Percentiles rank a stretch among this genome's conserved stretches.
Conservation (phyloP, 1,140 invertebrate genomes). For the Littorina saxatilis region DNA sequence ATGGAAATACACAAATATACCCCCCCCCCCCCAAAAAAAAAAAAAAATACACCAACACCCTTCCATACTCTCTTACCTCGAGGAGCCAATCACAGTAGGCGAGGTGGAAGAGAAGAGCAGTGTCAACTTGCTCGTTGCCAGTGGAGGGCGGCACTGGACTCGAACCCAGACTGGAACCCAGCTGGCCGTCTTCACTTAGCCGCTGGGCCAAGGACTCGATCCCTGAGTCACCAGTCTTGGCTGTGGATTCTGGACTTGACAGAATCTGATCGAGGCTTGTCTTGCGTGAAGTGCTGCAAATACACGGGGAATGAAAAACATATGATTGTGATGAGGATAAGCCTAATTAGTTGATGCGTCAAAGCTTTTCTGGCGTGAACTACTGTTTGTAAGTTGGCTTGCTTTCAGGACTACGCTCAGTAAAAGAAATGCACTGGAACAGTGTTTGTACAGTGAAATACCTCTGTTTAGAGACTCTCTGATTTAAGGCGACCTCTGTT, state of each 20-base stretch:
- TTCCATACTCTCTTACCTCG: slow-evolving; percentile 67
- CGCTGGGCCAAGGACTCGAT: slow-evolving; percentile 74
- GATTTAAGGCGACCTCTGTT: too few species aligned
- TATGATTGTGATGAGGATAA: too few species aligned
- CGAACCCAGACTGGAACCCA: slow-evolving; percentile 68
- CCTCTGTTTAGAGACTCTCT: too few species aligned
- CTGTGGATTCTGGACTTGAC: slow-evolving; percentile 72
- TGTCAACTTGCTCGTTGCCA: slow-evolving; percentile 76
- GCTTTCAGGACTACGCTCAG: too few species aligned
- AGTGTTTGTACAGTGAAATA: too few species aligned
- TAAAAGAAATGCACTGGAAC: too few species aligned
- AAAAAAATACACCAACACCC: neutral
- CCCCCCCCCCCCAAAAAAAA: too few species aligned
- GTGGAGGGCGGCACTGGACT: slow-evolving; percentile 72
- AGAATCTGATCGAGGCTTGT: slow-evolving; percentile 66
- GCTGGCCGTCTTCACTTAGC: slow-evolving; percentile 65
- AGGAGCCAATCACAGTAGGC: slow-evolving; percentile 75
- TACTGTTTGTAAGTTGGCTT: too few species aligned
- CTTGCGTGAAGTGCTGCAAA: slow-evolving; percentile 48
- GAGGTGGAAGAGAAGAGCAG: slow-evolving; percentile 75
- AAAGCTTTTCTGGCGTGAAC: too few species aligned
- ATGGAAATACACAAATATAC: neutral
- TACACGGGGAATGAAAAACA: too few species aligned
- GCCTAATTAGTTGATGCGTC: too few species aligned
- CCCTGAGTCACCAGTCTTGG: slow-evolving; percentile 76